Evolutionary conservation across 1,140 invertebrate genomes (phyloP).

Genomic region (Eumaeus atala): DNA sequence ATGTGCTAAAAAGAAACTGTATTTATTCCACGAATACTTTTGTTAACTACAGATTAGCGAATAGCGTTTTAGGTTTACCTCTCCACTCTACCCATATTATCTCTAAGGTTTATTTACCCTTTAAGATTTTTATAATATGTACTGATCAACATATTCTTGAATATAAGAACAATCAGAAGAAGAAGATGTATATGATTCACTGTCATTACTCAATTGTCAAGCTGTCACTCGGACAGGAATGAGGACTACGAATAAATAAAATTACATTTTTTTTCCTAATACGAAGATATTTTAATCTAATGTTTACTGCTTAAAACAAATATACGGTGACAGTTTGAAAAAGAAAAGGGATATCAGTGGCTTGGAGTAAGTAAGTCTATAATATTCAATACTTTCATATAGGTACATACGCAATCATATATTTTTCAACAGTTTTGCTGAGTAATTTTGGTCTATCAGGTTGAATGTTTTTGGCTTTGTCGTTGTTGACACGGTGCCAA

Average conservation of each 20-base stretch:
- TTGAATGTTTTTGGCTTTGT: slow-evolving; percentile 18
- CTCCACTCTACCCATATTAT: too few relatives aligned
- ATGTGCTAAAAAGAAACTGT: too few relatives aligned
- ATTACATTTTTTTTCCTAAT: background rate
- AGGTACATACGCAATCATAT: too few relatives aligned
- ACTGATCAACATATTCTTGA: too few relatives aligned
- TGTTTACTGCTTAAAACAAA: slow-evolving; percentile 1
- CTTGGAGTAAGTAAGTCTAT: background rate
- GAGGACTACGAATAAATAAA: background rate
- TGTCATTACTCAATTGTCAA: background rate
- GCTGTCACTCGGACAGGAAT: background rate
- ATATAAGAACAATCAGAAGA: background rate
- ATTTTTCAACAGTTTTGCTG: slow-evolving; percentile 14
- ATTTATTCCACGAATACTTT: too few relatives aligned
- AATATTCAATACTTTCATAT: too few relatives aligned
- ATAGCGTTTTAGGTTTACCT: too few relatives aligned
- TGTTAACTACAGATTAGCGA: too few relatives aligned
- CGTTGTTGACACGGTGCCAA: slow-evolving; percentile 18
- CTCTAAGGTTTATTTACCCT: too few relatives aligned
- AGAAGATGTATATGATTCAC: background rate
- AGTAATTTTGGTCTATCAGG: slow-evolving; percentile 14
- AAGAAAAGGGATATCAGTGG: background rate
- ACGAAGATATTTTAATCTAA: slow-evolving; percentile 2
- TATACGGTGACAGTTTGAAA: background rate
- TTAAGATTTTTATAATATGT: too few relatives aligned